These are phyloP conservation scores for Scylla paramamosain DNA, from an alignment of 1,140 invertebrate genomes.

Conservation along the genomic window DNA sequence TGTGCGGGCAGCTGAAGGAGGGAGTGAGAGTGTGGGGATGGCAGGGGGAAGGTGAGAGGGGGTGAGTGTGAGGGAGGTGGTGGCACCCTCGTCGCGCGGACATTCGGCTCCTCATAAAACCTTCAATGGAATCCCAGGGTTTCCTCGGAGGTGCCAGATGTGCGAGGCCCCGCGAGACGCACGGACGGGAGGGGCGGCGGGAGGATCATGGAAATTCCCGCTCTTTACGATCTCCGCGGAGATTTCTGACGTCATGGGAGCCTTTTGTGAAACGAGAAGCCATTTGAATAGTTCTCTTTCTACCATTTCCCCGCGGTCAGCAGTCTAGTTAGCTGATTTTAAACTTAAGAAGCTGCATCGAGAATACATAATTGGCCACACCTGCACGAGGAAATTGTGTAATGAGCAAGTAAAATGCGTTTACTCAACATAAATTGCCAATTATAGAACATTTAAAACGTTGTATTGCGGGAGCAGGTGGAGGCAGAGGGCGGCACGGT, in stretches of 20 bases:
- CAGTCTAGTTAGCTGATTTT: background rate
- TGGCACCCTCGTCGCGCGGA: constrained; percentile 1
- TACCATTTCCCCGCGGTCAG: background rate
- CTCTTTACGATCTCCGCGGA: background rate
- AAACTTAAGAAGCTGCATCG: constrained; percentile 11
- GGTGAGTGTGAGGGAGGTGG: background rate
- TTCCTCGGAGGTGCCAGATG: constrained; percentile 53
- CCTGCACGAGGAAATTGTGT: constrained; percentile 57
- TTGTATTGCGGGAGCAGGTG: background rate
- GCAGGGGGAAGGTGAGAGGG: background rate
- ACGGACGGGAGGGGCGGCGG: background rate
- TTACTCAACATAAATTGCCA: constrained; percentile 65
- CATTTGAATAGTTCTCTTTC: constrained; percentile 26
- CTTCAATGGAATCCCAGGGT: constrained; percentile 58
- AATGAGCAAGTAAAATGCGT: constrained; percentile 50
- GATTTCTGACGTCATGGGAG: constrained; percentile 16
- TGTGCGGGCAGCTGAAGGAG: background rate
- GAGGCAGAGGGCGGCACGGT: constrained; percentile 8
- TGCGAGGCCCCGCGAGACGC: background rate
- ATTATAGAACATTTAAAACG: constrained; percentile 57
- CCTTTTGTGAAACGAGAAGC: constrained; percentile 27
- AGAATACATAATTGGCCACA: constrained; percentile 42
- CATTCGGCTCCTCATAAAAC: constrained; percentile 46
- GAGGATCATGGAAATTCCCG: background rate
- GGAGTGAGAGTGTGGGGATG: background rate